Percentiles rank a stretch among this genome's conserved stretches.
phyloP scores from a whole-genome alignment of 1,140 invertebrate species.

The Pinna nobilis region DNA sequence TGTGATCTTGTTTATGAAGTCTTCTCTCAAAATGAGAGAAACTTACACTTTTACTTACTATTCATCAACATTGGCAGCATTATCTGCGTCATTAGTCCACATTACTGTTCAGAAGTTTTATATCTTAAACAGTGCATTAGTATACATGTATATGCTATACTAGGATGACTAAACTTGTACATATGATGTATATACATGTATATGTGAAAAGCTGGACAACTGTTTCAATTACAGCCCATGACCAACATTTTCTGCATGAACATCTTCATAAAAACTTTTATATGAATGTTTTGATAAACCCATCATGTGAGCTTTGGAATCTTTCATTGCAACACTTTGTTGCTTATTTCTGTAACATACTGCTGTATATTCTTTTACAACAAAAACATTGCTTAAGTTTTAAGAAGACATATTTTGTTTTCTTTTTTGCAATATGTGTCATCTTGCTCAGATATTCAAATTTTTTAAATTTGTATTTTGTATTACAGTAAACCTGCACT shows the following conservation, averaged over 20 bases:
- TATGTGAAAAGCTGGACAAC: too few relatives aligned
- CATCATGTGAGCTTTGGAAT: too few relatives aligned
- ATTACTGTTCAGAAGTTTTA: too few relatives aligned
- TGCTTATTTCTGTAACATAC: neutral
- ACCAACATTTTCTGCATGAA: neutral
- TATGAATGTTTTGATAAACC: neutral
- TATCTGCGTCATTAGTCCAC: neutral
- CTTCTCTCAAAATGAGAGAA: too few relatives aligned
- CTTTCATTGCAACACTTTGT: neutral
- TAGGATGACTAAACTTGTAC: too few relatives aligned
- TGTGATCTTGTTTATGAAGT: too few relatives aligned
- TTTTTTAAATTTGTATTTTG: too few relatives aligned
- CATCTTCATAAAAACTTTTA: neutral
- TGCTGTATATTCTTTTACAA: neutral
- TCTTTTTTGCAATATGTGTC: conserved; percentile 4
- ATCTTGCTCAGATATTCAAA: too few relatives aligned
- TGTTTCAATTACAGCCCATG: too few relatives aligned
- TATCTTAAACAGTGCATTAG: too few relatives aligned
- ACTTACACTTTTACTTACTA: neutral
- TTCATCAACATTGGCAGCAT: neutral
- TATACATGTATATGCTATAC: too few relatives aligned
- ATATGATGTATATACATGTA: too few relatives aligned
- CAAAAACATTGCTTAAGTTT: neutral
- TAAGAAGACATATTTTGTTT: neutral
- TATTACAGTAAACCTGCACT: conserved; percentile 68